A percentile compares a stretch with the other conserved stretches of the same genome.
These are phyloP conservation scores for Tenthredo notha DNA, from an alignment of 2,888 invertebrate genomes.

Conservation along the genomic window DNA sequence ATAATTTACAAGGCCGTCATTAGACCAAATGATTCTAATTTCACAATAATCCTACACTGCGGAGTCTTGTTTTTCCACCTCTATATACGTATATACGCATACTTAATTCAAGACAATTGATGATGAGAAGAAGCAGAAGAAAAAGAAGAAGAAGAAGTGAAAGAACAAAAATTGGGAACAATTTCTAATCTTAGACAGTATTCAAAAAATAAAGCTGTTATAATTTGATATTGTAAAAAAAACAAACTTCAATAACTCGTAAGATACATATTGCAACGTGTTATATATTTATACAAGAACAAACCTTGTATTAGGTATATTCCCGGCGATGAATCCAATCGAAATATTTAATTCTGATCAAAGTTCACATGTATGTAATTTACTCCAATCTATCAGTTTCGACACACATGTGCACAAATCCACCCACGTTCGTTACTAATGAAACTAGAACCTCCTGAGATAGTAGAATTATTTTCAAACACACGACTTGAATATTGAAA, in stretches of 20 bases:
- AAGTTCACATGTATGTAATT: background rate
- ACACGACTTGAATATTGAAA: background rate
- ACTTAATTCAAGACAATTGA: background rate
- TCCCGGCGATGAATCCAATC: background rate
- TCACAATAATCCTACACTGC: background rate
- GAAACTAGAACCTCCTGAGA: slow-evolving; percentile 3
- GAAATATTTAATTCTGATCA: background rate
- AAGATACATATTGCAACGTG: background rate
- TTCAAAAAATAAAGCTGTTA: no score
- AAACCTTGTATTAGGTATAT: slow-evolving; percentile 14
- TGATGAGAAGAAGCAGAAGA: background rate
- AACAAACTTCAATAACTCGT: background rate
- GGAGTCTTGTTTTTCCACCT: background rate
- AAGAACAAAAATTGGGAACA: background rate
- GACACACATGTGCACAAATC: background rate
- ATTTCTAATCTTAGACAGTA: no score
- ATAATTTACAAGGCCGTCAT: slow-evolving; percentile 41
- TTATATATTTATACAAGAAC: background rate
- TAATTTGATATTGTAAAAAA: no score
- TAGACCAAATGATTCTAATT: slow-evolving; percentile 14
- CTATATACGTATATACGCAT: background rate
- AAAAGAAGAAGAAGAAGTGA: background rate
- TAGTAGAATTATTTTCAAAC: background rate
- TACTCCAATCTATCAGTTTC: background rate
- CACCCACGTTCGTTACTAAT: background rate